Conservation (phyloP, 1,140 invertebrate species). For the Halictus rubicundus region DNA sequence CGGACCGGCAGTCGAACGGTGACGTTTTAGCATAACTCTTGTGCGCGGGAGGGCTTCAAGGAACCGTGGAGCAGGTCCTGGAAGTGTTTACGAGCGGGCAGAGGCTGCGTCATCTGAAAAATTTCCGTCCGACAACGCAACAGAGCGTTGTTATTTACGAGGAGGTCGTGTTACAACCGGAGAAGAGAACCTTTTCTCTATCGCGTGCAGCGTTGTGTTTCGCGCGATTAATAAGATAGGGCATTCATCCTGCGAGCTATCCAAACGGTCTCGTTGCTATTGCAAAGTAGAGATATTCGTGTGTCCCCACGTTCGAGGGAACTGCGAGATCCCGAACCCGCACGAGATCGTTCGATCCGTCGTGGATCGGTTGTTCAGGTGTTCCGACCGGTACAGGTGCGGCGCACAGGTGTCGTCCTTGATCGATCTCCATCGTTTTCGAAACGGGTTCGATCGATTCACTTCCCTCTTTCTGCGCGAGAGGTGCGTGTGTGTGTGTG, state of each 20-base stretch:
- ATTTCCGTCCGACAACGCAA: not conserved
- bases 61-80: not conserved
- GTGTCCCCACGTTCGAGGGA: not conserved
- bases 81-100: not conserved
- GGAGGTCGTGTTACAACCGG: slow-evolving; percentile 28
- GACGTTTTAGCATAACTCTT: too few relatives aligned
- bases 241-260: not conserved
- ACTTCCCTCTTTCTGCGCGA: slow-evolving; percentile 55
- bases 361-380: too few relatives aligned
- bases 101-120: not conserved
- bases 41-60: not conserved
- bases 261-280: not conserved
- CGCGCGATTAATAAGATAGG: not conserved
- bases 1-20: too few relatives aligned
- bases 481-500: too few relatives aligned
- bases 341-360: too few relatives aligned
- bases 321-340: too few relatives aligned
- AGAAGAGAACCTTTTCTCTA: slow-evolving; percentile 3
- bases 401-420: not conserved
- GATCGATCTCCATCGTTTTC: slow-evolving; percentile 2
- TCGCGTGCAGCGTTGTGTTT: slow-evolving; percentile 19
- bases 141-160: slow-evolving; percentile 3
- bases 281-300: not conserved
- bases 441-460: slow-evolving; percentile 33
- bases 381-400: too few relatives aligned